phyloP scores from a whole-genome alignment of 1,140 invertebrate genomes.

The Cyclina sinensis region DNA sequence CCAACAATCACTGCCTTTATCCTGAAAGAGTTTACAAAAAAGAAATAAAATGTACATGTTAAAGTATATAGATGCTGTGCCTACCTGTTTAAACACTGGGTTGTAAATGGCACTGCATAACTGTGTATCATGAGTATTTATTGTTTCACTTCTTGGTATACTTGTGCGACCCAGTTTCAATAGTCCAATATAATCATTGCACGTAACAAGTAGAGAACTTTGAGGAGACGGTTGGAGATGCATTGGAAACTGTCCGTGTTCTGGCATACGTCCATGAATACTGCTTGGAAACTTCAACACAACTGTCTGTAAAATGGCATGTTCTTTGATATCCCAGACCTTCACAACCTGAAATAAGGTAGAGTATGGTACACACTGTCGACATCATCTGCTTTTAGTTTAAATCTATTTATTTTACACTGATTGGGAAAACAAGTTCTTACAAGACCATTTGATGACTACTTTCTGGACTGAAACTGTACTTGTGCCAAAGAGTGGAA shows the following conservation, averaged over 20 bases:
- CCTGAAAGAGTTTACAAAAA: no score
- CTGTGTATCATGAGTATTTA: slow-evolving; percentile 84
- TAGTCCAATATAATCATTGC: slow-evolving; percentile 86
- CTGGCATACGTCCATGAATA: slow-evolving; percentile 85
- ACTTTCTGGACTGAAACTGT: no score
- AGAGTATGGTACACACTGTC: no score
- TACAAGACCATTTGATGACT: no score
- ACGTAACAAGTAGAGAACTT: slow-evolving; percentile 83
- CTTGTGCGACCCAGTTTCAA: slow-evolving; percentile 82
- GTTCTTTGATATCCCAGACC: slow-evolving; percentile 86
- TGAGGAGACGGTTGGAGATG: slow-evolving; percentile 81
- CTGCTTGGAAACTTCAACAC: slow-evolving; percentile 85
- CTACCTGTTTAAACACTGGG: slow-evolving; percentile 85
- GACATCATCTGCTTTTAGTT: no score
- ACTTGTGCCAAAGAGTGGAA: no score
- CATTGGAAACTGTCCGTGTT: slow-evolving; percentile 85
- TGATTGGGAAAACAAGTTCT: neutral
- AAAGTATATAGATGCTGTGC: no score
- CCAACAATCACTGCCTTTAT: no score
- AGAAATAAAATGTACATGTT: no score
- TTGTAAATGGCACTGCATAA: slow-evolving; percentile 86
- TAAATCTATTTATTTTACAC: no score
- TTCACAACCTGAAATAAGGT: slow-evolving; percentile 83
- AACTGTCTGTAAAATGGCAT: slow-evolving; percentile 85
- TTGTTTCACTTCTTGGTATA: slow-evolving; percentile 67